phyloP scores from a whole-genome alignment of 2,888 invertebrate species.

The Drosophila tripunctata region DNA sequence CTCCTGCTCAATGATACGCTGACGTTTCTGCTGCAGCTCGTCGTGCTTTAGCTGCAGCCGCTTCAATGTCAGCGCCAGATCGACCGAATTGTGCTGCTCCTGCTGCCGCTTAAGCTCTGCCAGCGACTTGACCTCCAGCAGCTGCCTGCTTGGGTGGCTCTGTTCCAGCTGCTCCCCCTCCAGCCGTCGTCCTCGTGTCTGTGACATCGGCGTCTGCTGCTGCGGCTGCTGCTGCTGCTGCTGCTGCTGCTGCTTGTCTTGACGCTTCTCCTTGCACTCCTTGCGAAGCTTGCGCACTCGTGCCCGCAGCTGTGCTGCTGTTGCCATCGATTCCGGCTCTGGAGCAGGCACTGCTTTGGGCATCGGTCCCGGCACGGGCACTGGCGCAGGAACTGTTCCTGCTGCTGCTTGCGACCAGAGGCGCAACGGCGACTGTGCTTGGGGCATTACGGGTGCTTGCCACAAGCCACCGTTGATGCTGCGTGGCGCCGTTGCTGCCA shows the following conservation, averaged over 20 bases:
- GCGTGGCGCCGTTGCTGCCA: slow-evolving; percentile 39
- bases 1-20: too few relatives aligned
- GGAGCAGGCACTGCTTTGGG: slow-evolving; percentile 1
- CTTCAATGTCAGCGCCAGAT: slow-evolving; percentile 11
- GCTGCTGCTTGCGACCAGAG: too few relatives aligned
- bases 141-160: neutral
- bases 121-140: neutral
- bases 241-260: neutral
- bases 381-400: too few relatives aligned
- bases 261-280: slow-evolving; percentile 18
- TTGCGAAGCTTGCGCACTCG: slow-evolving; percentile 14
- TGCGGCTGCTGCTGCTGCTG: neutral
- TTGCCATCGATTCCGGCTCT: neutral
- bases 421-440: slow-evolving; percentile 4
- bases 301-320: neutral
- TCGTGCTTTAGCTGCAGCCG: slow-evolving; percentile 26
- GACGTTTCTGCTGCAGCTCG: slow-evolving; percentile 14
- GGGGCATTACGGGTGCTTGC: slow-evolving; percentile 31
- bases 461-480: slow-evolving; percentile 14
- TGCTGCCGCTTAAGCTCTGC: neutral
- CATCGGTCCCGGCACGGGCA: slow-evolving; percentile 10
- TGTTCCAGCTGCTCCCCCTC: neutral
- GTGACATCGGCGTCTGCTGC: neutral
- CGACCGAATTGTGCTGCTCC: neutral
- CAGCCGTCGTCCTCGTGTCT: too few relatives aligned